phyloP scores from a whole-genome alignment of 1,140 invertebrate species.

The Diuraphis noxia region DNA sequence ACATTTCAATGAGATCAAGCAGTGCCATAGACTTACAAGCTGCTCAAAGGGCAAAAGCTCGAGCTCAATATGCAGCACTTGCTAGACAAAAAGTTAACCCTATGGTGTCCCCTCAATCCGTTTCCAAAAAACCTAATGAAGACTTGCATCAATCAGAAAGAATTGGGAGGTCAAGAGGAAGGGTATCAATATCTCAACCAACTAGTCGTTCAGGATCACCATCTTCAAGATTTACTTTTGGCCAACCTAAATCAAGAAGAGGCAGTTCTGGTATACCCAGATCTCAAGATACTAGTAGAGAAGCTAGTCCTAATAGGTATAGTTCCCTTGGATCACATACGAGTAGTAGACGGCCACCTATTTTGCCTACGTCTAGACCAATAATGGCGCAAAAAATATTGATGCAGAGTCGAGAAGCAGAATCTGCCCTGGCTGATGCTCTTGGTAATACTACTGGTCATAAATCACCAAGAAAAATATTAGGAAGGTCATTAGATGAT shows the following conservation, averaged over 20 bases:
- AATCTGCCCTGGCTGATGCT: conserved; percentile 77
- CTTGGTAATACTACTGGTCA: conserved; percentile 63
- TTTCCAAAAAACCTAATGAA: conserved; percentile 57
- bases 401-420: conserved; percentile 86
- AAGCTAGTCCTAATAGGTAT: conserved; percentile 69
- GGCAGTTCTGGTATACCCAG: conserved; percentile 74
- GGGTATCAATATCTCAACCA: conserved; percentile 67
- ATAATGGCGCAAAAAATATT: conserved; percentile 81
- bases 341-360: conserved; percentile 57
- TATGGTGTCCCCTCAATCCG: conserved; percentile 65
- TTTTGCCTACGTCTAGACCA: conserved; percentile 61
- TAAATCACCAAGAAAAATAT: conserved; percentile 52
- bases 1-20: conserved; percentile 72
- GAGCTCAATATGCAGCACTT: conserved; percentile 77
- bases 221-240: conserved; percentile 71
- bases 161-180: conserved; percentile 66
- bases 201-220: conserved; percentile 85
- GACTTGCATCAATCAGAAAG: conserved; percentile 66
- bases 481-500: conserved; percentile 63
- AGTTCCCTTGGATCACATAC: conserved; percentile 55
- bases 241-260: conserved; percentile 60
- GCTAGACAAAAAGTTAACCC: conserved; percentile 72
- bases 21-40: conserved; percentile 91
- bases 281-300: conserved; percentile 69
- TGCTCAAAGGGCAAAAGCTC: conserved; percentile 79